Base-by-base conservation (phyloP, 2,797 vertebrate species). In the Platyrinchus mystaceus region DNA sequence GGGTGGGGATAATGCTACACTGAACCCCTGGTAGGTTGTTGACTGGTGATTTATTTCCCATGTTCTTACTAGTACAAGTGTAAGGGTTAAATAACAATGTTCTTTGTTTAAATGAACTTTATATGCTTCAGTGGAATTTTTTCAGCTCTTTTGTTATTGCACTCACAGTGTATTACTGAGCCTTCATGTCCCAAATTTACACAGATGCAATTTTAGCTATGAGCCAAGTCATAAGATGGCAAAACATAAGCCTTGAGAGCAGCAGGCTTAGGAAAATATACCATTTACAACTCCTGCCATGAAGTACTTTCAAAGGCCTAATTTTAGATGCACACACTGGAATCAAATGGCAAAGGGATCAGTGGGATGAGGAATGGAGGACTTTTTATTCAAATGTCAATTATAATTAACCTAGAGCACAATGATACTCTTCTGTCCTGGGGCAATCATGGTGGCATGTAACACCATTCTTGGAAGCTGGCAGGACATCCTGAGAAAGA, bases 181-280 rank as follows among this genome's bases (percentile, higher is more conserved):
- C 74, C 8, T 81, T 90, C 18, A 0, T 20, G 39, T 83, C 68
- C 52, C 71, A 77, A 34, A 89, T 90, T 84, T 79, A 84, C 0
- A 0, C 89, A 95, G 70, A 93, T 89, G 84, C 64, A 46, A 84
- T 90, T 67, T 60, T 6, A 18, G 70, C 79, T 62, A 19, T 4
- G 3, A 84, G 74, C 84, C 89, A 81, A 92, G 79, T 83, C 87
- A 64, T 84, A 88, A 89, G 62, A 77, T 85, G 84, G 86, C 84
- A 95, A 93, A 95, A 84, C 90, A 92, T 53, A 83, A 92, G 73
- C 56, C 62, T 75, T 12, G 3, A 90, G 79, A 95, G 52, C 92
- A 94, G 84, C 79, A 88, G 80, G 83, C 80, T 87, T 88, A 84
- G 84, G 82, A 94, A 94, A 94, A 87, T 88, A 80, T 5, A 78